These are phyloP conservation scores for Cryptophagus acutangulus DNA, from an alignment of 2,888 invertebrate genomes.

Conservation along the genomic window DNA sequence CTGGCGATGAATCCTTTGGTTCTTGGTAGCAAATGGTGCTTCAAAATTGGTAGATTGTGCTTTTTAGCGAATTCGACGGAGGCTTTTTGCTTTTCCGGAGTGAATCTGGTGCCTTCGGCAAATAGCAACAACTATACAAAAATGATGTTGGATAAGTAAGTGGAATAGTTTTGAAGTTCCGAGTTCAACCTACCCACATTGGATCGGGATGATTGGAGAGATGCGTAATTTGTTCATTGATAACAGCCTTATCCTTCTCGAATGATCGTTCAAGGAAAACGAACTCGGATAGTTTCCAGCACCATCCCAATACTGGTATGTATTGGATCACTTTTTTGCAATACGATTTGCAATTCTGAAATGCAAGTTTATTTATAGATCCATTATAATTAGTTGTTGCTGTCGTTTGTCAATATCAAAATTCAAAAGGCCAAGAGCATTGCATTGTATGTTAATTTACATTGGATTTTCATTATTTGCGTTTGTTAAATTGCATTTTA, in stretches of 20 bases:
- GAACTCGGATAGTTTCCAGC: constrained; percentile 93
- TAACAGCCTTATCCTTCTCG: constrained; percentile 82
- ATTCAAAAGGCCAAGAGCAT: too few species aligned
- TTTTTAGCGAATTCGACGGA: constrained; percentile 83
- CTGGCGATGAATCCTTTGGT: constrained; percentile 92
- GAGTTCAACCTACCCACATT: constrained; percentile 80
- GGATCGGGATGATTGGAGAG: constrained; percentile 86
- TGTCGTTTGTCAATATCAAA: too few species aligned
- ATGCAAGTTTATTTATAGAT: constrained; percentile 1
- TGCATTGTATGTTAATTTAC: too few species aligned
- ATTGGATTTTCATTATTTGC: too few species aligned
- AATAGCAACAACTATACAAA: constrained; percentile 71
- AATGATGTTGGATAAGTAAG: too few species aligned
- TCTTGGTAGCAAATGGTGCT: constrained; percentile 88
- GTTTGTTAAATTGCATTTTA: too few species aligned
- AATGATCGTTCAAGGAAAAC: constrained; percentile 89
- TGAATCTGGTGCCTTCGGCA: constrained; percentile 92
- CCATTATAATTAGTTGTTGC: background rate
- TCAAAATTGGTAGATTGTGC: constrained; percentile 76
- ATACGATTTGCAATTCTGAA: constrained; percentile 89
- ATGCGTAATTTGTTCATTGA: constrained; percentile 73
- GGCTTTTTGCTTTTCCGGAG: constrained; percentile 77
- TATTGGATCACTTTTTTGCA: constrained; percentile 89
- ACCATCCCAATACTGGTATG: constrained; percentile 91
- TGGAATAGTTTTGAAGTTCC: too few species aligned